Conservation (phyloP, 2,113 vertebrate species). For the Lanius ludovicianus region DNA sequence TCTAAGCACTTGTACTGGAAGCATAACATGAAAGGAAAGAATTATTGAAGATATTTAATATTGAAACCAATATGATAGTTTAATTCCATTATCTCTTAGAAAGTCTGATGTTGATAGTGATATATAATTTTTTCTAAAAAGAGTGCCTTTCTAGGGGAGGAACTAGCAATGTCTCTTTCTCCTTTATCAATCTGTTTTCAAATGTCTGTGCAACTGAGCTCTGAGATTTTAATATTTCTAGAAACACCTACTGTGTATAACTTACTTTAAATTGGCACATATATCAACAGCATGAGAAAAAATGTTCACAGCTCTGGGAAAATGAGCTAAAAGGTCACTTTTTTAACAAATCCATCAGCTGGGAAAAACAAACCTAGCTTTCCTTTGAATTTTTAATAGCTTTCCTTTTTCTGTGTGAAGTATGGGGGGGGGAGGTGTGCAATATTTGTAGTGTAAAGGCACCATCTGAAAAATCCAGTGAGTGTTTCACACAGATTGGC, state of each 20-base stretch:
- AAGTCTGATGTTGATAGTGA: background rate
- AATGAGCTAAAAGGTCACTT: conserved; percentile 16
- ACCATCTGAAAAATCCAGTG: background rate
- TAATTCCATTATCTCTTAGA: background rate
- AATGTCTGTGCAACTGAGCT: background rate
- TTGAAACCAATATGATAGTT: background rate
- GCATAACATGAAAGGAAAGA: background rate
- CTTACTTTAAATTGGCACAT: background rate
- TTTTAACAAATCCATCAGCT: background rate
- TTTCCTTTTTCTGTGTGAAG: background rate
- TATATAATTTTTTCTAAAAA: background rate
- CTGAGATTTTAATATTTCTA: background rate
- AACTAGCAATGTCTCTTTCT: background rate
- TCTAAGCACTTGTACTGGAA: background rate
- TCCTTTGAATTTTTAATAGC: background rate
- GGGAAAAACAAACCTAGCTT: background rate
- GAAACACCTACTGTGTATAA: background rate
- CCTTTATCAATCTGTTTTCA: background rate
- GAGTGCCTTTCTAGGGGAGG: background rate
- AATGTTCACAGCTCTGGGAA: conserved; percentile 16
- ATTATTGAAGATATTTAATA: background rate
- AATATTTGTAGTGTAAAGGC: background rate
- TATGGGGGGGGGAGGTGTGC: background rate
- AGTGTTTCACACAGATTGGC: background rate
- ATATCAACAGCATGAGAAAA: background rate